Percentiles rank a stretch among this genome's conserved stretches.
Evolutionary conservation across 2,113 vertebrate genomes (phyloP).

Genomic region (Gallinago media): DNA sequence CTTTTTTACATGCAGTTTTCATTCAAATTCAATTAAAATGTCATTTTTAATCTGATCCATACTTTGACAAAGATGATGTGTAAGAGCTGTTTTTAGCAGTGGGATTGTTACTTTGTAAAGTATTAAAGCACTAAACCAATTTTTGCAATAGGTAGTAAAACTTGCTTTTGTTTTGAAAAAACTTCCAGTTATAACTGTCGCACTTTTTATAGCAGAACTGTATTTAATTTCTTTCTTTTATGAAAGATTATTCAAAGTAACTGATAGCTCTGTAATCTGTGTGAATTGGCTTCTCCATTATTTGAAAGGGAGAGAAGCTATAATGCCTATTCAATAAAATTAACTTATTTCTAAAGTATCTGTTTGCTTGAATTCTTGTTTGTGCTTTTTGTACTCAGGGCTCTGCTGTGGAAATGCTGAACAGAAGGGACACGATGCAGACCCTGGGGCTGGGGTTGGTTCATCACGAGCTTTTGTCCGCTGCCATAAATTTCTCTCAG

Average conservation of each 20-base stretch:
- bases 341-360: constrained; percentile 76
- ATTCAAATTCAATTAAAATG: constrained; percentile 31
- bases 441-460: background rate
- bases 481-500: background rate
- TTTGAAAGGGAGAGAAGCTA: constrained; percentile 75
- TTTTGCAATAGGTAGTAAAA: constrained; percentile 81
- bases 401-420: background rate
- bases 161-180: constrained; percentile 79
- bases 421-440: background rate
- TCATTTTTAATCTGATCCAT: constrained; percentile 66
- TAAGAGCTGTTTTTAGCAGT: constrained; percentile 72
- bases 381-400: background rate
- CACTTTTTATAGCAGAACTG: constrained; percentile 81
- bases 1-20: constrained; percentile 62
- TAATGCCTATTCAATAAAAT: constrained; percentile 79
- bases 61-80: constrained; percentile 62
- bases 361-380: constrained; percentile 24
- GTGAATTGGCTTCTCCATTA: constrained; percentile 75
- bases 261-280: constrained; percentile 78
- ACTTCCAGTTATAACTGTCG: constrained; percentile 75
- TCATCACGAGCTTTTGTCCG: background rate
- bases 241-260: constrained; percentile 80
- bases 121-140: constrained; percentile 76
- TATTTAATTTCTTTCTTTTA: constrained; percentile 83
- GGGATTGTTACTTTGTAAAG: constrained; percentile 74